Percentiles rank a stretch among this genome's conserved stretches.
These are phyloP conservation scores for Selenia dentaria DNA, from an alignment of 2,888 invertebrate species.

Conservation along the genomic window DNA sequence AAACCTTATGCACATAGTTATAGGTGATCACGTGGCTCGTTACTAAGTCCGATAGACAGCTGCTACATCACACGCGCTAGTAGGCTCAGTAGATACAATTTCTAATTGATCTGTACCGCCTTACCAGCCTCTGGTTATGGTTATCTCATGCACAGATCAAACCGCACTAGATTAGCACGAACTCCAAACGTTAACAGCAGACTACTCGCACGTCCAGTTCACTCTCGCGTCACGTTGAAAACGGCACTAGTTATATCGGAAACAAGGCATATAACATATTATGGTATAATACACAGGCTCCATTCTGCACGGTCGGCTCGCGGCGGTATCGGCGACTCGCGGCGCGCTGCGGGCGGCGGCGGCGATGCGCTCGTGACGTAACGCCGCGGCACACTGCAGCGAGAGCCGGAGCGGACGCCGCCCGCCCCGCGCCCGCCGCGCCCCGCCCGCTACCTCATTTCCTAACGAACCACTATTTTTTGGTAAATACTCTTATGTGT, in stretches of 20 bases:
- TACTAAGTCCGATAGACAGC: too few relatives aligned
- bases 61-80: too few relatives aligned
- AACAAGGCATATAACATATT: background rate
- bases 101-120: too few relatives aligned
- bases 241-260: background rate
- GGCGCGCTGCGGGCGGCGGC: conserved; percentile 15
- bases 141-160: too few relatives aligned
- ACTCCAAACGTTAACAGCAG: background rate
- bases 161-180: too few relatives aligned
- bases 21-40: too few relatives aligned
- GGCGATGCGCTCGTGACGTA: conserved; percentile 45
- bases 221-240: conserved; percentile 1
- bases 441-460: conserved; percentile 27
- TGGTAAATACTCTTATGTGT: too few relatives aligned
- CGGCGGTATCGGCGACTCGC: too few relatives aligned
- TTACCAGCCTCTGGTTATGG: too few relatives aligned
- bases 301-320: conserved; percentile 11
- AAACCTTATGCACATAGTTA: too few relatives aligned
- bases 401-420: conserved; percentile 26
- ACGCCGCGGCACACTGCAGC: conserved; percentile 60
- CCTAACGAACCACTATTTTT: too few relatives aligned
- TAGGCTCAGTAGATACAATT: too few relatives aligned
- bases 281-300: conserved; percentile 2
- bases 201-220: background rate
- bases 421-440: conserved; percentile 35